Base-by-base conservation (phyloP, 2,888 invertebrate genomes). In the Gastracanthus pulcherrimus region DNA sequence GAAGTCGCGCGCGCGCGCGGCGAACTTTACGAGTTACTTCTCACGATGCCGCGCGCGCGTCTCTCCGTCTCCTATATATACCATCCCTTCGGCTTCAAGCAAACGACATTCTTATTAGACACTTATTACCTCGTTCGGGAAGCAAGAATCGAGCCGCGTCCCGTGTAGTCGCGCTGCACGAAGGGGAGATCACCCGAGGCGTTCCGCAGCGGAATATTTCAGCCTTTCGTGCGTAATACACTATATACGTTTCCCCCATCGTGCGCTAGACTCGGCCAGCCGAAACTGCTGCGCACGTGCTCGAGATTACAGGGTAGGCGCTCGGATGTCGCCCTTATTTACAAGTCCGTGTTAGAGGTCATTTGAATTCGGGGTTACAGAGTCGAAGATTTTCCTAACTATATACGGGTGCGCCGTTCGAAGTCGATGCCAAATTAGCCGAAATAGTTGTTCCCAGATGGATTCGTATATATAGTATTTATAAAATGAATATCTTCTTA, bases 251-350 rank as follows among this genome's bases (percentile, higher is more conserved):
- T 85, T 84, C 80, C 86, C 86, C 85, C n/a, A n/a, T n/a, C n/a
- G n/a, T n/a, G n/a, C n/a, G n/a, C n/a, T n/a, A n/a, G n/a, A n/a
- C n/a, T n/a, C n/a, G n/a, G n/a, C n/a, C n/a, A n/a, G n/a, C n/a
- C 81, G 81, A 64, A 81, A 82, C 72, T 83, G 81, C 84, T 82
- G 71, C 81, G 88, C 90, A 90, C 90, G 90, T 89, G 90, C 84
- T 88, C 86, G 82, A 90, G 89, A 90, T 90, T 90, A 90, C 87
- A 90, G 90, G 89, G 89, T 87, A 51, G 19, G 5, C 55, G 26
- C 38, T 55, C 70, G 64, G n/a, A 84, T 80, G 80, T 82, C 67
- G 86, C 87, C 87, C 87, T 86, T 84, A 83, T 85, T 84, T 85
- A 85, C 83, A 86, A 87, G 87, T 87, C 86, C 75, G 83, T 84